Percentiles rank a stretch among this genome's conserved stretches.
Conservation (phyloP, 2,113 vertebrate species). For the Arvicanthis niloticus region DNA sequence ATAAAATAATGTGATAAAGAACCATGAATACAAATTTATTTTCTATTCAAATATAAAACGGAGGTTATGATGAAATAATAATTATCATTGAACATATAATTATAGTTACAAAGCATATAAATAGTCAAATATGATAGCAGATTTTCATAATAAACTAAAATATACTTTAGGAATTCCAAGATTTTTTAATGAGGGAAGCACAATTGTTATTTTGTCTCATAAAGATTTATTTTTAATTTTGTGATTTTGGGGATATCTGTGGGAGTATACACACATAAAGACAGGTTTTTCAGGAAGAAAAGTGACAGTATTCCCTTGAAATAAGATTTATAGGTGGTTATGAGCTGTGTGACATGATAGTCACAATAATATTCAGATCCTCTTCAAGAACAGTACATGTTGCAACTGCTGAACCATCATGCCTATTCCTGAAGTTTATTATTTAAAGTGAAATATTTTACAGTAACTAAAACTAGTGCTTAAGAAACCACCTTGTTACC, state of each 20-base stretch:
- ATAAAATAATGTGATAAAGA: background rate
- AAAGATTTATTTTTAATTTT: background rate
- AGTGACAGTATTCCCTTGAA: background rate
- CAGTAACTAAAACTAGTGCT: background rate
- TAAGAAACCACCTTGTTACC: background rate
- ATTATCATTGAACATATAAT: background rate
- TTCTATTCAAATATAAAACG: background rate
- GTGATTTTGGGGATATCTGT: background rate
- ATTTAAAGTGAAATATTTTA: background rate
- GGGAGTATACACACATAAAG: background rate
- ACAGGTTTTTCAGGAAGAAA: background rate
- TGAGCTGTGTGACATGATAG: rapidly evolving
- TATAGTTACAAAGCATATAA: background rate
- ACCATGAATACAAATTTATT: background rate
- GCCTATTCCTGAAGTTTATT: background rate
- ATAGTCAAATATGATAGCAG: background rate
- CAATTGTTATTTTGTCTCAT: background rate
- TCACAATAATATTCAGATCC: background rate
- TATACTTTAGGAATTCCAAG: background rate
- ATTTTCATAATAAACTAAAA: background rate
- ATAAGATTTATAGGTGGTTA: too few relatives aligned
- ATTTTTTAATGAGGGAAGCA: background rate
- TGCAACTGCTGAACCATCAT: background rate
- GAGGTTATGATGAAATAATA: background rate
- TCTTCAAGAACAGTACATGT: background rate